Conservation (phyloP, 2,113 vertebrate species). For the Motacilla alba region DNA sequence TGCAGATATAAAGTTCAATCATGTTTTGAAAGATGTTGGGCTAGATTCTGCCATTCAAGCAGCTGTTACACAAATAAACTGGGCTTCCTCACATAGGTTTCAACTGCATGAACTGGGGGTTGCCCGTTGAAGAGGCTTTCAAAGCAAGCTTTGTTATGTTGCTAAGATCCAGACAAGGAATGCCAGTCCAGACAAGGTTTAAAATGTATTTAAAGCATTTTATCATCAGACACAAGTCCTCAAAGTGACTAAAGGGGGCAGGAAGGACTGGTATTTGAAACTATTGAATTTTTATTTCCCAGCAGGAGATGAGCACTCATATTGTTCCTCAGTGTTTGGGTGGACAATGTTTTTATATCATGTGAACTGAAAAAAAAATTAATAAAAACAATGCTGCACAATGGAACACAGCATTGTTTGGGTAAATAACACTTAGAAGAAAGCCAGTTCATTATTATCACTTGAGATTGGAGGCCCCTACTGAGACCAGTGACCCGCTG, state of each 20-base stretch:
- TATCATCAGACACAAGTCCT: slow-evolving; percentile 28
- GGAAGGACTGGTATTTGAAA: slow-evolving; percentile 41
- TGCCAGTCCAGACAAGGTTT: slow-evolving; percentile 28
- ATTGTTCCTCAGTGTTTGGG: not conserved
- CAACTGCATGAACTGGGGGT: not conserved
- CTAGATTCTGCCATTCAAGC: not conserved
- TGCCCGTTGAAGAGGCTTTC: not conserved
- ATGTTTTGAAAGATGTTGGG: not conserved
- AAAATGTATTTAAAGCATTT: slow-evolving; percentile 52
- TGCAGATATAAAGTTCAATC: not conserved
- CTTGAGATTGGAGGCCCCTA: slow-evolving; percentile 20
- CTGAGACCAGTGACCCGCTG: slow-evolving; percentile 2
- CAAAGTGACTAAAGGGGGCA: slow-evolving; percentile 16
- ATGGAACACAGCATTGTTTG: slow-evolving; percentile 16
- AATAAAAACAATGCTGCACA: slow-evolving; percentile 28
- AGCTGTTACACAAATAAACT: not conserved
- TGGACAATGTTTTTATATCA: slow-evolving; percentile 37
- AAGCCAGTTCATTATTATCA: slow-evolving; percentile 46
- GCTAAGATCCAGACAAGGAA: slow-evolving; percentile 49
- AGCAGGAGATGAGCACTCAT: slow-evolving; percentile 1
- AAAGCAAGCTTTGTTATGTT: slow-evolving; percentile 55
- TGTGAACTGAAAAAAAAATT: not conserved
- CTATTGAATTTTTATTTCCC: slow-evolving; percentile 49
- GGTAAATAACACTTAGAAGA: slow-evolving; percentile 33
- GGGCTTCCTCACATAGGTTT: not conserved